phyloP scores from a whole-genome alignment of 2,113 vertebrate species.

The Passerina amoena region DNA sequence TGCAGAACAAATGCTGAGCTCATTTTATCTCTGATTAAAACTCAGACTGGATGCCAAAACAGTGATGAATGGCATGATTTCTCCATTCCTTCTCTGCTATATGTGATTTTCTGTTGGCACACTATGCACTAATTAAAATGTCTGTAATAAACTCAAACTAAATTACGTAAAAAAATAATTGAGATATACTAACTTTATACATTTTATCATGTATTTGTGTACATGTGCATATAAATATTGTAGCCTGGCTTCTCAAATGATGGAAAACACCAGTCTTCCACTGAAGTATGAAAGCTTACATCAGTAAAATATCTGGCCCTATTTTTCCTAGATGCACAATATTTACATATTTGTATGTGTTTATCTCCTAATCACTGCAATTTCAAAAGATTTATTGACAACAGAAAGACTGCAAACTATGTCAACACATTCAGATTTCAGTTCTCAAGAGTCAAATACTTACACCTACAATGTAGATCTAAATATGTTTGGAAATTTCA shows the following conservation, averaged over 20 bases:
- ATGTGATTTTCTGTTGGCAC: conserved; percentile 15
- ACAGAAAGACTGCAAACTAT: background rate
- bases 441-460: background rate
- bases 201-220: conserved; percentile 11
- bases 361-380: background rate
- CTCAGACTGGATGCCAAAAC: background rate
- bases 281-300: background rate
- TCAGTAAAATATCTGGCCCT: background rate
- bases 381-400: background rate
- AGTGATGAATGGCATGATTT: background rate
- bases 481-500: background rate
- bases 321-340: background rate
- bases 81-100: background rate
- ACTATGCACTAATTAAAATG: conserved; percentile 37
- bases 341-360: background rate
- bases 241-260: conserved; percentile 3
- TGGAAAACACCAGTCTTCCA: background rate
- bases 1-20: background rate
- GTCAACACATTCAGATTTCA: background rate
- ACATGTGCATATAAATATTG: background rate
- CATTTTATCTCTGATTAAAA: conserved; percentile 18
- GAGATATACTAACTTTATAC: background rate
- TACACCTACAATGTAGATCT: background rate
- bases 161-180: conserved; percentile 19
- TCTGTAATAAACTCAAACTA: background rate